These are phyloP conservation scores for Mastacembelus armatus DNA, from an alignment of 2,797 vertebrate genomes.

Conservation along the genomic window DNA sequence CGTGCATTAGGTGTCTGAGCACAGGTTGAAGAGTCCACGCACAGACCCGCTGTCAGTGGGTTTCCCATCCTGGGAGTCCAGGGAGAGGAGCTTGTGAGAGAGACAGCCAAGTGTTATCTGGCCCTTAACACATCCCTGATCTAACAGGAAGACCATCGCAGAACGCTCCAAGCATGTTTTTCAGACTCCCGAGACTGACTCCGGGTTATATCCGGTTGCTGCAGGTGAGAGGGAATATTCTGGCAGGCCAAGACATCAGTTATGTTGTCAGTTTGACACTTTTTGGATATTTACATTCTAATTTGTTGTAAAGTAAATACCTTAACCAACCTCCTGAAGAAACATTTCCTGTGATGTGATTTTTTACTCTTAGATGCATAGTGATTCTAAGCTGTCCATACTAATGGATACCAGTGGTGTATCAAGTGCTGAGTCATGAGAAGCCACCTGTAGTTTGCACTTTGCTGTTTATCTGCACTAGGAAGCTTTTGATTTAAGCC, in stretches of 20 bases:
- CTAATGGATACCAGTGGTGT: background rate
- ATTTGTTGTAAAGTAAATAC: background rate
- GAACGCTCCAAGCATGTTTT: slow-evolving; percentile 70
- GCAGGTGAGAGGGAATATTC: slow-evolving; percentile 71
- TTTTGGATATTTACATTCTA: background rate
- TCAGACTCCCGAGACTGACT: slow-evolving; percentile 73
- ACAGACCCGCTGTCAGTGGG: slow-evolving; percentile 39
- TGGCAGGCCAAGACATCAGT: background rate
- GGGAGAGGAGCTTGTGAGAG: slow-evolving; percentile 46
- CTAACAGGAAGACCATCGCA: slow-evolving; percentile 19
- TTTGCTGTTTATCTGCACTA: slow-evolving; percentile 26
- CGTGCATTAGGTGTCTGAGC: slow-evolving; percentile 41
- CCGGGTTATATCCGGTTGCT: slow-evolving; percentile 79
- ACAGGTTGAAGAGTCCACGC: slow-evolving; percentile 31
- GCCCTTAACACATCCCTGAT: slow-evolving; percentile 7
- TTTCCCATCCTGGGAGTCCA: slow-evolving; percentile 53
- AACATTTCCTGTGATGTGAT: background rate
- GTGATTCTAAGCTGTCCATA: slow-evolving; percentile 2
- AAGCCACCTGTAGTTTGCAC: slow-evolving; percentile 21
- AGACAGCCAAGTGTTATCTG: slow-evolving; percentile 10
- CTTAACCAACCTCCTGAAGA: background rate
- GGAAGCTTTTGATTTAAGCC: slow-evolving; percentile 41
- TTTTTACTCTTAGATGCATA: background rate
- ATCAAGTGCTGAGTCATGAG: slow-evolving; percentile 43
- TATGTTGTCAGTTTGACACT: background rate